phyloP scores from a whole-genome alignment of 2,797 vertebrate genomes.

The Oceanodroma leucorhoa region DNA sequence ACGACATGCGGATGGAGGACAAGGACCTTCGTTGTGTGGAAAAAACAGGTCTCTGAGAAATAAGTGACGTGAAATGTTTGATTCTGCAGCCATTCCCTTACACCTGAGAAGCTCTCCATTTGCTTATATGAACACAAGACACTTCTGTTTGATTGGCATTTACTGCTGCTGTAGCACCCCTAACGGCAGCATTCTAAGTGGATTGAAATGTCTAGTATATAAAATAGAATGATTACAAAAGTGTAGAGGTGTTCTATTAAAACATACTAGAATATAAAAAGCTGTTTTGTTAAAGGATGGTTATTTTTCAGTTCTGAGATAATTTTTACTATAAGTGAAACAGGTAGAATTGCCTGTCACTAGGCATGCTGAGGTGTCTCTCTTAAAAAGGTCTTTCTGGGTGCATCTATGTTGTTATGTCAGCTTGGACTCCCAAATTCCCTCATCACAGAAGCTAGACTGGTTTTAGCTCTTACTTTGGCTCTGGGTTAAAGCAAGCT shows the following conservation, averaged over 20 bases:
- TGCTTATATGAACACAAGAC: not conserved
- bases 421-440: not conserved
- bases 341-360: not conserved
- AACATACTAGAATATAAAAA: not conserved
- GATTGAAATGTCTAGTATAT: not conserved
- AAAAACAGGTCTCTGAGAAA: not conserved
- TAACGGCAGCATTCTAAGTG: not conserved
- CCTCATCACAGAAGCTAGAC: not conserved
- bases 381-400: not conserved
- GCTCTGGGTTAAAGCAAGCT: not conserved
- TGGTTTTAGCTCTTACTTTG: not conserved
- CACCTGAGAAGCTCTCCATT: not conserved
- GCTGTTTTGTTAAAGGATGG: not conserved
- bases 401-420: not conserved
- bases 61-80: not conserved
- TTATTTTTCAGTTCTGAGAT: not conserved
- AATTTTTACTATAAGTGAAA: not conserved
- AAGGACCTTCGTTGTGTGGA: not conserved
- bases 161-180: not conserved
- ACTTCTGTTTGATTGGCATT: not conserved
- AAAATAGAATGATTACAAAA: not conserved
- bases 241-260: not conserved
- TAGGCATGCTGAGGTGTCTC: not conserved
- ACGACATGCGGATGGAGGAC: not conserved
- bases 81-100: not conserved